A percentile compares a stretch with the other conserved stretches of the same genome.
Evolutionary conservation across 2,113 vertebrate species (phyloP).

Genomic region (Sylvilagus bachmani): DNA sequence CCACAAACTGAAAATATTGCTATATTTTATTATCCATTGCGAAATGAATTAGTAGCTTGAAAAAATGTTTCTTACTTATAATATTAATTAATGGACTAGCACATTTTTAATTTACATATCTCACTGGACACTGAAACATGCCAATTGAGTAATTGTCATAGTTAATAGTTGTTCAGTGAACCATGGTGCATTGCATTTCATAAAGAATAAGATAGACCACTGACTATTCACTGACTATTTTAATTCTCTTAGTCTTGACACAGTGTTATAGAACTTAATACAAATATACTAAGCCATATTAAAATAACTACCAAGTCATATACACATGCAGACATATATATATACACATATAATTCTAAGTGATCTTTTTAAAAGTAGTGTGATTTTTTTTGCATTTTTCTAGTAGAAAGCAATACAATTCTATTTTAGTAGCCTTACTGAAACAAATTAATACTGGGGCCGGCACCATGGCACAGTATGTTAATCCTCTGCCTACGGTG

Average conservation of each 20-base stretch:
- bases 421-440: slow-evolving; percentile 14
- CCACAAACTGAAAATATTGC: background rate
- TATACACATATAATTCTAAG: background rate
- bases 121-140: slow-evolving; percentile 70
- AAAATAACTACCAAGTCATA: slow-evolving; percentile 66
- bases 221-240: slow-evolving; percentile 53
- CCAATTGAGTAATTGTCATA: slow-evolving; percentile 74
- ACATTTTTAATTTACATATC: slow-evolving; percentile 77
- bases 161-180: slow-evolving; percentile 74
- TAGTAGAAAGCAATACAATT: background rate
- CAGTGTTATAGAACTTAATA: slow-evolving; percentile 46
- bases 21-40: background rate
- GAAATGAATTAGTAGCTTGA: slow-evolving; percentile 16
- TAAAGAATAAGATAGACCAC: slow-evolving; percentile 61
- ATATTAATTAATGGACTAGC: slow-evolving; percentile 74
- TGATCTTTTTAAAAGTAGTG: slow-evolving; percentile 11
- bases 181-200: slow-evolving; percentile 28
- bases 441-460: background rate
- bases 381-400: background rate
- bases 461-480: too few relatives aligned
- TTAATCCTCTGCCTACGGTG: too few relatives aligned
- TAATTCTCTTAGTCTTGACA: slow-evolving; percentile 59
- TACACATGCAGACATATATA: background rate
- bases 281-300: slow-evolving; percentile 15
- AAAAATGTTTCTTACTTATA: slow-evolving; percentile 40